These are phyloP conservation scores for Calephelis nemesis DNA, from an alignment of 1,140 invertebrate genomes.

Conservation along the genomic window DNA sequence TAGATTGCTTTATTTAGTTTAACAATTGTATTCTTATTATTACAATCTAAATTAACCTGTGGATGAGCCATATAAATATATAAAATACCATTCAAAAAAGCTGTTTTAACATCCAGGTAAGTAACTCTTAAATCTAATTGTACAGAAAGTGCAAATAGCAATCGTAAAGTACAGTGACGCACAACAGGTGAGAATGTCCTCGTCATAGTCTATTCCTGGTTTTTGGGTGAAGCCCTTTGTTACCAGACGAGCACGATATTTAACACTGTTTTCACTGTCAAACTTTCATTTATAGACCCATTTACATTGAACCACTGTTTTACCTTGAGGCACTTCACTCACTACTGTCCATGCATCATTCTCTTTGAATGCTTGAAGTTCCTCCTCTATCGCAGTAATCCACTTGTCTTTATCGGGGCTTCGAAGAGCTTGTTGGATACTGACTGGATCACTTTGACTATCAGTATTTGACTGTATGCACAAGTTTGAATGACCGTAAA, in stretches of 20 bases:
- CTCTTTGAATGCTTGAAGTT: conserved; percentile 8
- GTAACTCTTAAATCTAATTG: conserved; percentile 13
- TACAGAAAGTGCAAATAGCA: conserved; percentile 16
- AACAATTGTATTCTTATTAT: conserved; percentile 9
- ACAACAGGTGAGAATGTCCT: conserved; percentile 17
- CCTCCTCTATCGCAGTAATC: conserved; percentile 7
- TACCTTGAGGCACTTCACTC: conserved; percentile 9
- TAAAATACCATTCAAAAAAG: conserved; percentile 14
- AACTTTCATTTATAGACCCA: conserved; percentile 10
- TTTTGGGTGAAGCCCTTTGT: conserved; percentile 11
- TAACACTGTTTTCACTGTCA: conserved; percentile 10
- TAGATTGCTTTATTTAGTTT: conserved; percentile 5
- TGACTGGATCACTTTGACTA: conserved; percentile 10
- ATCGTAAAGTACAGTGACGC: conserved; percentile 10
- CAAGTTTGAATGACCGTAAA: conserved; percentile 8
- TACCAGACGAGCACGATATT: conserved; percentile 11
- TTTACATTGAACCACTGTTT: conserved; percentile 11
- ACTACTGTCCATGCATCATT: conserved; percentile 8
- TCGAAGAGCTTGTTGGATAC: conserved; percentile 2
- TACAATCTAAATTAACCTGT: conserved; percentile 14
- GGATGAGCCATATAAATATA: conserved; percentile 14
- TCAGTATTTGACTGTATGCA: conserved; percentile 9
- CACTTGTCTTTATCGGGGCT: conserved; percentile 11
- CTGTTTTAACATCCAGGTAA: conserved; percentile 10
- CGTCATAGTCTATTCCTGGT: conserved; percentile 10